Conservation (phyloP, 2,113 vertebrate genomes). For the Rousettus leschenaultii region DNA sequence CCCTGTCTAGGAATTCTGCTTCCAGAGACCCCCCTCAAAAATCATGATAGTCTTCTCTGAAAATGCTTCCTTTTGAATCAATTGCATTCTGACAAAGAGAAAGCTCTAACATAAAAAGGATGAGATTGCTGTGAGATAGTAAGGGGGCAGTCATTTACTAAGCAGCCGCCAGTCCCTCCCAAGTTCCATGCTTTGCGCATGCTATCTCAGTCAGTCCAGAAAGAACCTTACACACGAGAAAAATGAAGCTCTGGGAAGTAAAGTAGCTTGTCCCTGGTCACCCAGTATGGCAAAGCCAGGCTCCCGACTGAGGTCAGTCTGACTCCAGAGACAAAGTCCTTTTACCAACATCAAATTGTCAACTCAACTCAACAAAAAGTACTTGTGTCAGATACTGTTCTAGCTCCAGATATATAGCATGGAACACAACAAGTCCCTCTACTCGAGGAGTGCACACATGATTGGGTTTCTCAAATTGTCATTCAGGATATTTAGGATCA, state of each 20-base stretch:
- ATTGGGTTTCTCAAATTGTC: background rate
- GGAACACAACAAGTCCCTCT: background rate
- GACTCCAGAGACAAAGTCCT: background rate
- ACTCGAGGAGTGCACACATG: background rate
- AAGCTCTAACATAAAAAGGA: background rate
- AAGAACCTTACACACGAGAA: background rate
- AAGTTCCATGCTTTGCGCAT: too few species aligned
- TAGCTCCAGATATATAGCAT: too few species aligned
- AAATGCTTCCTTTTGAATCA: constrained; percentile 11
- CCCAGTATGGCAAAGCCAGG: background rate
- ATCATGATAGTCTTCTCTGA: background rate
- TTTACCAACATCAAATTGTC: background rate
- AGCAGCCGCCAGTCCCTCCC: background rate
- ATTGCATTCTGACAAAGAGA: background rate
- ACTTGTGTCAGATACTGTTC: background rate
- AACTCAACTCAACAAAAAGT: background rate
- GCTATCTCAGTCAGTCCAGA: background rate
- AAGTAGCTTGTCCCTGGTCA: background rate
- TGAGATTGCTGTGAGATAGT: background rate
- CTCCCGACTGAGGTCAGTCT: background rate
- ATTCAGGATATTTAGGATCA: background rate
- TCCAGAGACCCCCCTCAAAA: background rate
- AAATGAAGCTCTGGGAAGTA: background rate
- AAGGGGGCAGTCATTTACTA: background rate
- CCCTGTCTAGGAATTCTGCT: background rate